Evolutionary conservation across 2,113 vertebrate genomes (phyloP), one percentile per base, ranked within the genome.

Genomic region (Eleginops maclovinus): DNA sequence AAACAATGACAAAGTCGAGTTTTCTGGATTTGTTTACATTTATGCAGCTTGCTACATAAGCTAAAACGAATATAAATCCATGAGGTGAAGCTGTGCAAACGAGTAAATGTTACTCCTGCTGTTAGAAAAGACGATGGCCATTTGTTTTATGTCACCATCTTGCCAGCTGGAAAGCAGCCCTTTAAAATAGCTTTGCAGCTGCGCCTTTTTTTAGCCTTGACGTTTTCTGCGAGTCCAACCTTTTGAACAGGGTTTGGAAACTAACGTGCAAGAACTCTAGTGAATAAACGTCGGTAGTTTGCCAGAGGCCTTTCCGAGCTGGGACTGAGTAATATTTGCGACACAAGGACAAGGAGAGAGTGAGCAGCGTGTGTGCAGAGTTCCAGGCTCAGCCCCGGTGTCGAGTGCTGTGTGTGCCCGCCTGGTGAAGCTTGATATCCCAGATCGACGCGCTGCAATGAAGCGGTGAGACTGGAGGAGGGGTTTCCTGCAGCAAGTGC

Each of bases 381-480:
- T 50, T 4, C 59, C 24, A 2, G 12, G 13, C 7, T 16, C 11
- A 79, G 65, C 87, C 80, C 31, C 87, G 88, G 86, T 84, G 79
- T 90, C 31, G 19, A 14, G 60, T 77, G 2, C 0, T 1, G 4
- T 2, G 44, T 31, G 55, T 73, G 74, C 0, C 88, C 77, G 84
- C 28, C 56, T 41, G n/a, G 13, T 36, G 66, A 58, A 49, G 59
- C 63, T 46, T 60, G 15, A 13, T 51, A 26, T 58, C 43, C 0
- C 62, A 65, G 41, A 56, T 59, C 64, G 22, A 72, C 49, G 40
- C 60, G 60, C 71, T 26, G 79, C 77, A 4, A 93, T 93, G 93
- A 50, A 82, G 36, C 81, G 88, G 93, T 93, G 86, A 92, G 90
- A 5, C n/a, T 59, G 61, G 40, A 28, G 43, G 41, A 50, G 26